Base-by-base conservation (phyloP, 2,888 invertebrate genomes). In the Ochropleura plecta region DNA sequence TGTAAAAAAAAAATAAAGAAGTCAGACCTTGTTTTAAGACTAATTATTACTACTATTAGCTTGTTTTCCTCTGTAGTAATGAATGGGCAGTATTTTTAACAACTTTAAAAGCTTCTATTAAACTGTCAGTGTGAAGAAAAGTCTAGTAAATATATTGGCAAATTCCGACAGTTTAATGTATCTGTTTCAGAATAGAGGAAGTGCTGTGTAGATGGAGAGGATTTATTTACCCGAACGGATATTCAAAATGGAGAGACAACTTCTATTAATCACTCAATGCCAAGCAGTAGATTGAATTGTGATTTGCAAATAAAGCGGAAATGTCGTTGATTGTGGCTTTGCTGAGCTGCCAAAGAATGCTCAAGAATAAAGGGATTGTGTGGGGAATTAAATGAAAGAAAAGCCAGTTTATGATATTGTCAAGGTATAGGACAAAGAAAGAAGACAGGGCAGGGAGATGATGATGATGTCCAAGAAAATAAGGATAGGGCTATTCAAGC, bases 171-270 rank as follows among this genome's bases (percentile, higher is more conserved):
- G 53, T 30, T 20, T 57, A 63, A 69, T 75, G 64, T 59, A 55
- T 62, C 49, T 53, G 62, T 70, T 63, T 59, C n/a, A 30, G 55
- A 30, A 71, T 59, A 51, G 51, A 84, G 84, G 76, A 82, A 72
- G 70, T 64, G n/a, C 7, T 42, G 65, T 51, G 69, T 69, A 67
- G 63, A 70, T 51, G 80, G 66, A 20, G 12, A 59, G 7, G 9
- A 66, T 76, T 70, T 77, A 66, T 70, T 18, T 51, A 30, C 12
- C 46, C 65, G 82, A 42, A 79, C 42, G 18, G 40, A 49, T 7
- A 14, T 9, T n/a, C 0, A 9, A 30, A n/a, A 59, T 48, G n/a
- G 48, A 65, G 42, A 60, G 16, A 73, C 59, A 18, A 63, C 73
- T 64, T 46, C 30, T 42, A 30, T 64, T 64, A 12, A 79, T 68